Evolutionary conservation across 2,113 vertebrate genomes (phyloP).

Genomic region (human (Homo sapiens)): GRCh38 chr15:53876001-53876500

Average conservation of each 20-base stretch:
- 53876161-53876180: conserved; percentile 8
- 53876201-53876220: background rate
- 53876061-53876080: background rate
- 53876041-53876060: background rate
- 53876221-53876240: background rate
- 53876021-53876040: background rate
- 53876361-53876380: background rate
- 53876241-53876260: background rate
- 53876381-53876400: background rate
- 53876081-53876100: background rate
- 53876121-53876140: conserved; percentile 7
- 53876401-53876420: background rate
- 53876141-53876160: background rate
- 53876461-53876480: background rate
- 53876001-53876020: background rate
- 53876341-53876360: background rate
- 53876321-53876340: background rate
- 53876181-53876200: background rate
- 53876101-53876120: background rate
- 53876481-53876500: background rate
- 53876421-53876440: background rate
- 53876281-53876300: background rate
- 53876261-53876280: background rate
- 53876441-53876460: background rate
- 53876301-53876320: background rate